phyloP scores from a whole-genome alignment of 2,888 invertebrate genomes.

The Lumbricus terrestris region DNA sequence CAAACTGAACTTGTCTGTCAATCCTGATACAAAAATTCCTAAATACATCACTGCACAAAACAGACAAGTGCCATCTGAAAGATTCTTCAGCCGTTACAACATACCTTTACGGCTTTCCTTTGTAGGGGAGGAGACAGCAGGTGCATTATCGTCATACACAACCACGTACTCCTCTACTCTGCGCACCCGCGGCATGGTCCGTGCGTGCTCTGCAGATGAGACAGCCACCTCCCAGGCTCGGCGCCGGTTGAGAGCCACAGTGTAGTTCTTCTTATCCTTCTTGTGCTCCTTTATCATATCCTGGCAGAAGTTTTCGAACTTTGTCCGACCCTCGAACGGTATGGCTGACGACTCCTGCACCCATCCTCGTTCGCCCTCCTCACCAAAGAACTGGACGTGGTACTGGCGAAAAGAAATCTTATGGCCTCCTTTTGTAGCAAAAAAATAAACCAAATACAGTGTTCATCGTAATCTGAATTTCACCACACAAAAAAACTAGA shows the following conservation, averaged over 20 bases:
- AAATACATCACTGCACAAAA: too few relatives aligned
- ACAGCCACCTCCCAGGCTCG: slow-evolving; percentile 73
- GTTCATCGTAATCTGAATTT: too few relatives aligned
- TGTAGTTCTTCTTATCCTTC: slow-evolving; percentile 34
- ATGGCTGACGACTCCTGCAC: slow-evolving; percentile 67
- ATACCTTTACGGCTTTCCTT: slow-evolving; percentile 4
- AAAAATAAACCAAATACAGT: neutral
- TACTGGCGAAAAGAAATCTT: slow-evolving; percentile 41
- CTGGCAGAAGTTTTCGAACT: slow-evolving; percentile 64
- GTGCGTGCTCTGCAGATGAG: slow-evolving; percentile 67
- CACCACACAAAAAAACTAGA: too few relatives aligned
- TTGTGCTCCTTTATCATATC: slow-evolving; percentile 32
- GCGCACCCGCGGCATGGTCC: neutral
- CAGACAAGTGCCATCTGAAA: too few relatives aligned
- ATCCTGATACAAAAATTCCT: too few relatives aligned
- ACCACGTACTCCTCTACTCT: slow-evolving; percentile 14
- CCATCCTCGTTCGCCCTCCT: slow-evolving; percentile 81
- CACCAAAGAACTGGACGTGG: slow-evolving; percentile 86
- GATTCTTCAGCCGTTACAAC: neutral
- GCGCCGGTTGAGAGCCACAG: slow-evolving; percentile 60
- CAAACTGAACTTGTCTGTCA: too few relatives aligned
- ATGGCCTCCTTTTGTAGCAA: slow-evolving; percentile 18
- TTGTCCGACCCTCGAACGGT: slow-evolving; percentile 68
- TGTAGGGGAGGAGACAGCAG: neutral
- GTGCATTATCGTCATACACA: neutral